A percentile compares a stretch with the other conserved stretches of the same genome.
Evolutionary conservation across 2,113 vertebrate genomes (phyloP).

Genomic region (Otolemur garnettii): DNA sequence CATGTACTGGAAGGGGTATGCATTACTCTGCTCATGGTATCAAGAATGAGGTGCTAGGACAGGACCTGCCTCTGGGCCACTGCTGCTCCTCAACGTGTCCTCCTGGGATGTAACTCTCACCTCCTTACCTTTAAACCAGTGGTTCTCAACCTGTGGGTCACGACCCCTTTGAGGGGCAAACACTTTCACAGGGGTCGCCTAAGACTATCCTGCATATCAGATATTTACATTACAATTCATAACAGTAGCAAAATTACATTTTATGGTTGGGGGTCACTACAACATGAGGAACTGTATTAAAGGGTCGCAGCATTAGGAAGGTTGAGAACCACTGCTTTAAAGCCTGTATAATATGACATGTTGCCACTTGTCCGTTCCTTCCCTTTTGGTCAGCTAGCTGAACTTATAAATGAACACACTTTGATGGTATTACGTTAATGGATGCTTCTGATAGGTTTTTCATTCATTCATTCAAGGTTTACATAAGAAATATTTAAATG

Average conservation of each 20-base stretch:
- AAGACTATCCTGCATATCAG: too few relatives aligned
- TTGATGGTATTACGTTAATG: not conserved
- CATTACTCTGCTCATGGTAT: not conserved
- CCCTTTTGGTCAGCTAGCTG: not conserved
- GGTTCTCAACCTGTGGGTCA: too few relatives aligned
- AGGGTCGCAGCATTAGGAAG: too few relatives aligned
- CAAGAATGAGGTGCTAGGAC: not conserved
- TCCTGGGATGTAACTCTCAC: not conserved
- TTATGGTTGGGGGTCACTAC: too few relatives aligned
- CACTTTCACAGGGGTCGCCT: too few relatives aligned
- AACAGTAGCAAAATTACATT: too few relatives aligned
- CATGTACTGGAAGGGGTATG: not conserved
- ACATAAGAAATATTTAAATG: conserved; percentile 29
- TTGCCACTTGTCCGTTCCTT: not conserved
- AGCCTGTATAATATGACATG: not conserved
- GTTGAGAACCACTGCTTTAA: not conserved
- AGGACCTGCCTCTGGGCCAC: not conserved
- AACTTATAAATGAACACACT: not conserved
- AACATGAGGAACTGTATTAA: too few relatives aligned
- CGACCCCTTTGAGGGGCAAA: too few relatives aligned
- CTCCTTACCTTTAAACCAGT: not conserved
- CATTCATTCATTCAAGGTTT: not conserved
- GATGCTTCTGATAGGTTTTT: not conserved
- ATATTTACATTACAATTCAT: too few relatives aligned
- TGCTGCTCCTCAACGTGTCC: not conserved